phyloP scores from a whole-genome alignment of 2,888 invertebrate genomes.

The Ophion ventricosus region DNA sequence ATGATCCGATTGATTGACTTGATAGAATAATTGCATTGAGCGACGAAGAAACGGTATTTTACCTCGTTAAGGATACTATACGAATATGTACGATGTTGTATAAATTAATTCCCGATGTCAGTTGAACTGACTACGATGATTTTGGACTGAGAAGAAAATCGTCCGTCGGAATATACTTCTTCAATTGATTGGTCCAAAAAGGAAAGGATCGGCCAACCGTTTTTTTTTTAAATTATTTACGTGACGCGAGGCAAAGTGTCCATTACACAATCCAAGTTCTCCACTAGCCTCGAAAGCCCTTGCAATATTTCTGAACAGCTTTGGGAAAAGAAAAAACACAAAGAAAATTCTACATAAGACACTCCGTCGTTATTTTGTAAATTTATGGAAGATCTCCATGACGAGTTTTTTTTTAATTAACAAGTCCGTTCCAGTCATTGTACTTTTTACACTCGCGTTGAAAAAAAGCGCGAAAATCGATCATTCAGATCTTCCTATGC shows the following conservation, averaged over 20 bases:
- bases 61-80: not conserved
- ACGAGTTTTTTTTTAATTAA: slow-evolving; percentile 22
- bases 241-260: not conserved
- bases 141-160: slow-evolving; percentile 6
- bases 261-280: not conserved
- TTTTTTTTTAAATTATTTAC: not conserved
- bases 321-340: not conserved
- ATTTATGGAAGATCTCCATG: slow-evolving; percentile 46
- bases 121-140: slow-evolving; percentile 4
- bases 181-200: not conserved
- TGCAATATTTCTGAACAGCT: not conserved
- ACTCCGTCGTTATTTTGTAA: slow-evolving; percentile 38
- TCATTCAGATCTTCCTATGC: slow-evolving; percentile 58
- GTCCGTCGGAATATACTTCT: not conserved
- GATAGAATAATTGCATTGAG: not conserved
- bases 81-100: not conserved
- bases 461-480: slow-evolving; percentile 25
- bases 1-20: not conserved
- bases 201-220: not conserved
- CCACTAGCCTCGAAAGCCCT: not conserved
- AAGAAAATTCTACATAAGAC: slow-evolving; percentile 34
- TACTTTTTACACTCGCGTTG: slow-evolving; percentile 21
- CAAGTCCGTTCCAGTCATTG: slow-evolving; percentile 35
- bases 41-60: not conserved
- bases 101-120: slow-evolving; percentile 27